These are phyloP conservation scores for Drosophila sordidapex DNA, from an alignment of 2,888 invertebrate genomes.

Conservation along the genomic window DNA sequence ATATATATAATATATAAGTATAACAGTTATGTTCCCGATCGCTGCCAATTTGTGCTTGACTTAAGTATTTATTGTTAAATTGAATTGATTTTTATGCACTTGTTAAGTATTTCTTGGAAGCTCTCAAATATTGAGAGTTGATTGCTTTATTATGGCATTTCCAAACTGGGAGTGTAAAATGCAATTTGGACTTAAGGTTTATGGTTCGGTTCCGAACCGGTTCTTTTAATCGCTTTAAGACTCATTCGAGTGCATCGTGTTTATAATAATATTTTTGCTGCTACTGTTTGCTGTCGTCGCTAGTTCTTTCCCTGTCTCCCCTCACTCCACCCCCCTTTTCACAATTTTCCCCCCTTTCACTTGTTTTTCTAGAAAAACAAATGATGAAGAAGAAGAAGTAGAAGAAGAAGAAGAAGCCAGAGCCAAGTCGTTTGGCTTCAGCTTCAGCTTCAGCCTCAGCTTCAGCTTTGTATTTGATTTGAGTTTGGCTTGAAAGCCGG, in stretches of 20 bases:
- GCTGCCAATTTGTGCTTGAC: too few species aligned
- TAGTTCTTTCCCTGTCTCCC: background rate
- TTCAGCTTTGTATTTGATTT: constrained; percentile 14
- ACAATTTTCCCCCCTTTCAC: background rate
- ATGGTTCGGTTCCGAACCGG: constrained; percentile 60
- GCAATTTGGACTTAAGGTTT: constrained; percentile 41
- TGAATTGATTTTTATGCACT: background rate
- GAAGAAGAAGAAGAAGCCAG: constrained; percentile 12
- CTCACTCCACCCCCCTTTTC: background rate
- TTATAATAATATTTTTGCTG: constrained; percentile 60
- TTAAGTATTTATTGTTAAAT: background rate
- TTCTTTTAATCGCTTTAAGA: constrained; percentile 39
- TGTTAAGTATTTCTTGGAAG: background rate
- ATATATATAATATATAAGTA: background rate
- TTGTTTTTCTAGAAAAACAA: constrained; percentile 35
- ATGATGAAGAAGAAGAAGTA: background rate
- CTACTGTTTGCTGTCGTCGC: constrained; percentile 51
- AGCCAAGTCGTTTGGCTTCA: constrained; percentile 57
- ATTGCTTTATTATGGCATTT: constrained; percentile 3
- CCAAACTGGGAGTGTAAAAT: constrained; percentile 22
- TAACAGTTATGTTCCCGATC: background rate
- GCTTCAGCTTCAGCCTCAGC: constrained; percentile 21
- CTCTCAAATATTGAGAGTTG: background rate
- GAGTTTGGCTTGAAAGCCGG: constrained; percentile 60
- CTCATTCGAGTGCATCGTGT: constrained; percentile 61